Conservation (phyloP, 2,113 vertebrate species). For the Hippolais icterina region DNA sequence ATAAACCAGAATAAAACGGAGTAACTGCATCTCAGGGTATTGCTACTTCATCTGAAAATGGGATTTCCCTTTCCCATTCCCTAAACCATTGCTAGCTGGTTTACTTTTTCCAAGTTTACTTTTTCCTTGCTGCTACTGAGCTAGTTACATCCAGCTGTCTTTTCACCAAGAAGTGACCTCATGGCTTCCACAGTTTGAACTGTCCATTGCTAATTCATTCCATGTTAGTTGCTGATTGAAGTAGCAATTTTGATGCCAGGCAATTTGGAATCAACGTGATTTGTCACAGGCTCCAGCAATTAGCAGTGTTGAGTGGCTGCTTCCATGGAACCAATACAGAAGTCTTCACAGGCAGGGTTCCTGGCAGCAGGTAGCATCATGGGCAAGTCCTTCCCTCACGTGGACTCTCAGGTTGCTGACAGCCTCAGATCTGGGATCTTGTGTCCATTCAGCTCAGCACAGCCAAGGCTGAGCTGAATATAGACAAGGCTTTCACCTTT, state of each 20-base stretch:
- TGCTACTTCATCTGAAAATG: not conserved
- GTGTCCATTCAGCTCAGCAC: not conserved
- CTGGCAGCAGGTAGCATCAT: not conserved
- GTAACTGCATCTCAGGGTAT: not conserved
- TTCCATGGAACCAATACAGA: not conserved
- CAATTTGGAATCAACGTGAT: not conserved
- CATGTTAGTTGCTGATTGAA: not conserved
- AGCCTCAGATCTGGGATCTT: not conserved
- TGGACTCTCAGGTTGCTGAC: not conserved
- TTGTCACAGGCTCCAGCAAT: not conserved
- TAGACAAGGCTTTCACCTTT: not conserved
- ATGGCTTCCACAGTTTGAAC: not conserved
- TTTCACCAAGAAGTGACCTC: not conserved
- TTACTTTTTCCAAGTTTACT: not conserved
- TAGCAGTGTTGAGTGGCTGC: not conserved
- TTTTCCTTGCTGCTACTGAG: not conserved
- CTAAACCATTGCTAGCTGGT: not conserved
- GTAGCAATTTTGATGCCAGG: not conserved
- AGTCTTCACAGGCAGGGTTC: not conserved
- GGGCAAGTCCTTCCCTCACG: fast-evolving
- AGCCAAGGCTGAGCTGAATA: not conserved
- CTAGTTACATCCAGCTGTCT: not conserved
- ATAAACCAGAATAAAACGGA: not conserved
- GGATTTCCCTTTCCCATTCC: not conserved
- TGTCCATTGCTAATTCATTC: not conserved